Percentiles rank a stretch among this genome's conserved stretches.
These are phyloP conservation scores for Nymphalis c-album DNA, from an alignment of 2,888 invertebrate species.

Conservation along the genomic window DNA sequence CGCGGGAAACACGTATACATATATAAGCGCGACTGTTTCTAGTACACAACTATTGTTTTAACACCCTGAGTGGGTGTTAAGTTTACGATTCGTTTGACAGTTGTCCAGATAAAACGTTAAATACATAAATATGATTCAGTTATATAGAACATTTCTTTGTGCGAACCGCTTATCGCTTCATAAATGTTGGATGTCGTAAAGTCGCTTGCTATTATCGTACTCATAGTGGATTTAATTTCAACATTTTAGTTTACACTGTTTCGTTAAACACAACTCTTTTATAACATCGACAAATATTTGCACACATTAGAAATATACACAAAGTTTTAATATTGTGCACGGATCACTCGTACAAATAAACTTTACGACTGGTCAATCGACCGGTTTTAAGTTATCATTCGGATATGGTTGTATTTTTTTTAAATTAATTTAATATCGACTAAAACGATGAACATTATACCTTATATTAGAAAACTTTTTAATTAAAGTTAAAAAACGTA, in stretches of 20 bases:
- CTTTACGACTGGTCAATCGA: no score
- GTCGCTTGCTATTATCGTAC: background rate
- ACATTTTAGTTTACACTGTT: background rate
- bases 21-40: background rate
- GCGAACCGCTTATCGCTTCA: background rate
- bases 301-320: no score
- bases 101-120: background rate
- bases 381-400: no score
- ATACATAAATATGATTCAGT: background rate
- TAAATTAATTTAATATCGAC: no score
- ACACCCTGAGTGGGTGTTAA: no score
- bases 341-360: no score
- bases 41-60: no score
- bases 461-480: no score
- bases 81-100: conserved; percentile 2
- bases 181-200: conserved; percentile 4
- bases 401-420: no score
- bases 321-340: no score
- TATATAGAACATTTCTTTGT: background rate
- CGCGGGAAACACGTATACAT: background rate
- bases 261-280: background rate
- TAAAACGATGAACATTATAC: no score
- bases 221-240: background rate
- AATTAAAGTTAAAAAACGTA: no score
- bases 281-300: background rate